Percentiles rank a stretch among this genome's conserved stretches.
Evolutionary conservation across 2,113 vertebrate genomes (phyloP).

Genomic region (Rousettus leschenaultii): DNA sequence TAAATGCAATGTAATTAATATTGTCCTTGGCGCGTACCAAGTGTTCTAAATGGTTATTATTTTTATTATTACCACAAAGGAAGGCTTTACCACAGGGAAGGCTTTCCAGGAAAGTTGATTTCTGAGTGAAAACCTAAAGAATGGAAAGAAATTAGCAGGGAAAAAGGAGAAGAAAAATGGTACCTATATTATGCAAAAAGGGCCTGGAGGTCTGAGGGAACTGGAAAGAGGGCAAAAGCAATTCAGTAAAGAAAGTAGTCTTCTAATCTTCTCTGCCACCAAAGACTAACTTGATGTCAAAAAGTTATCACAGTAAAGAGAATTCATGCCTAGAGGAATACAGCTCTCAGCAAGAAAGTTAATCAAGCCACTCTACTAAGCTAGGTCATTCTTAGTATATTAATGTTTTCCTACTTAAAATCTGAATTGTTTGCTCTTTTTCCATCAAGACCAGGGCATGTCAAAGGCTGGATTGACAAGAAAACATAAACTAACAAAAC

Average conservation of each 20-base stretch:
- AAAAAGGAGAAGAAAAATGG: background rate
- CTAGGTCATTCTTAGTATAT: background rate
- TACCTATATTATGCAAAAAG: background rate
- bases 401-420: background rate
- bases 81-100: background rate
- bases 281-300: background rate
- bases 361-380: background rate
- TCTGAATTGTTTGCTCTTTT: background rate
- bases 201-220: background rate
- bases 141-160: background rate
- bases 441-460: background rate
- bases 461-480: background rate
- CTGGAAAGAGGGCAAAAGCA: background rate
- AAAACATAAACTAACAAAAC: background rate
- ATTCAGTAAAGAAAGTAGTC: background rate
- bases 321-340: background rate
- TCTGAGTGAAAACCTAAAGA: background rate
- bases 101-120: background rate
- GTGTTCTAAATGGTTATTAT: background rate
- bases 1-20: background rate
- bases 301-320: background rate
- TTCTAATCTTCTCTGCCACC: background rate
- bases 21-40: no score
- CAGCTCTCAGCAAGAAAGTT: background rate
- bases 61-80: background rate